Evolutionary conservation across 2,113 vertebrate species (phyloP), one percentile per base, ranked within the genome.

Genomic region (Neofelis nebulosa): DNA sequence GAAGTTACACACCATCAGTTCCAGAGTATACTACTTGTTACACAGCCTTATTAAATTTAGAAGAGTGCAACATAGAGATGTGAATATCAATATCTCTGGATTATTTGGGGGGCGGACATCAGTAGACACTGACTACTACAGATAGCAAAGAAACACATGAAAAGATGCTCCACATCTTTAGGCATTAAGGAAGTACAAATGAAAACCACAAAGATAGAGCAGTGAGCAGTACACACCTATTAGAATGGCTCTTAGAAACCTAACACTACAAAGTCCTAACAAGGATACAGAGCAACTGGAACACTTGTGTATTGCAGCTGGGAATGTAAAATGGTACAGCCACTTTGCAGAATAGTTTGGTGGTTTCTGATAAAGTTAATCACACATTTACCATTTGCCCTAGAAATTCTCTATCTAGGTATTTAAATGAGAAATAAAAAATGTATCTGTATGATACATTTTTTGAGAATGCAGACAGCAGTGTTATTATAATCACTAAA

Each of bases 351-450:
- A 29, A 1, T 45, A 80, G 2, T 87, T 92, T 81, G 10, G 27
- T 79, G 38, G 50, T 91, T 90, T 95, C 61, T 90, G 16, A 69
- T 79, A 80, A 68, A 61, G 38, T 74, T 86, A 74, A 89, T 29
- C 19, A 41, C 50, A 61, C 9, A 27, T 33, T 94, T 82, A n/a
- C 8, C 5, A 29, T 63, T 92, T 52, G 41, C 76, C 41, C 23
- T 71, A 83, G 41, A 12, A 61, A 48, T 83, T 41, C 48, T 91
- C 73, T 29, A 45, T 33, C 66, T 92, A 69, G 15, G 45, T 73
- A 69, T 74, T 92, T 97, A 88, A 85, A 65, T 1, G 36, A 89
- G 38, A 80, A 68, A 90, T n/a, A 85, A 84, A 86, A 86, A 61
- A 36, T 9, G 31, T n/a, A 8, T 74, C 11, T 84, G 7, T 31